Evolutionary conservation across 2,797 vertebrate species (phyloP).

Genomic region (Artibeus jamaicensis): DNA sequence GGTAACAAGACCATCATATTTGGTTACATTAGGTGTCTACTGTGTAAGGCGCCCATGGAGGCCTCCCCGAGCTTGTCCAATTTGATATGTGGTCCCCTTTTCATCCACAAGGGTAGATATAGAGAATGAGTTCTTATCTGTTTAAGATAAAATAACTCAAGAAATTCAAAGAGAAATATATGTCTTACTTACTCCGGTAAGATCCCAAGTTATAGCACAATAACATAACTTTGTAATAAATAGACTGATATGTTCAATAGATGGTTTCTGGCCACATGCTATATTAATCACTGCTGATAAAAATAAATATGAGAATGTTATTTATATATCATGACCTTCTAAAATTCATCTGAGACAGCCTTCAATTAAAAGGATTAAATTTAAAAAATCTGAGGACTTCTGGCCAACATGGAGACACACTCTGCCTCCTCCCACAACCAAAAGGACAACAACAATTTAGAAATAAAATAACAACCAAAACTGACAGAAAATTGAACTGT

Average conservation of each 20-base stretch:
- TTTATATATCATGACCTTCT: neutral
- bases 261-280: neutral
- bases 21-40: neutral
- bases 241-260: neutral
- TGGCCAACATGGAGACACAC: too few species aligned
- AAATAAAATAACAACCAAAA: too few species aligned
- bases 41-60: neutral
- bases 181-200: neutral
- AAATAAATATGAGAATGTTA: constrained; percentile 13
- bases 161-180: neutral
- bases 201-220: neutral
- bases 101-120: neutral
- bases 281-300: neutral
- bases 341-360: neutral
- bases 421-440: too few species aligned
- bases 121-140: neutral
- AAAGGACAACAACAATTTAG: too few species aligned
- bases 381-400: neutral
- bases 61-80: neutral
- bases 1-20: neutral
- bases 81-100: neutral
- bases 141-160: neutral
- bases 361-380: constrained; percentile 9
- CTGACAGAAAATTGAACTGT: too few species aligned
- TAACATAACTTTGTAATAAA: neutral